These are phyloP conservation scores for Flexamia atlantica DNA, from an alignment of 2,888 invertebrate species.

Conservation along the genomic window DNA sequence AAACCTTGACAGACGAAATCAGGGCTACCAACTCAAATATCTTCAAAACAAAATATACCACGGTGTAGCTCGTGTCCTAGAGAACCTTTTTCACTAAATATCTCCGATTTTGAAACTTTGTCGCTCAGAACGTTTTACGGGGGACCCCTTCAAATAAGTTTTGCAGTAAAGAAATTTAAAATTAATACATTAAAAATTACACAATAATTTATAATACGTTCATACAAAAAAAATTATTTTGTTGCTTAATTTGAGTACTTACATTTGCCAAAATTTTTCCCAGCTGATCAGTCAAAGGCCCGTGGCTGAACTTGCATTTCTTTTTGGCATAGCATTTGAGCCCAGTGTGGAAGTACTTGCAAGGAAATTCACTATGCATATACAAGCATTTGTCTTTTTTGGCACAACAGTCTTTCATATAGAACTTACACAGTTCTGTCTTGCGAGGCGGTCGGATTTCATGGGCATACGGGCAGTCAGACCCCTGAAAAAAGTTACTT, in stretches of 20 bases:
- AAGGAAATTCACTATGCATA: slow-evolving; percentile 98
- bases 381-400: slow-evolving; percentile 97
- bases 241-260: slow-evolving; percentile 59
- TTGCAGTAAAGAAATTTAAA: no score
- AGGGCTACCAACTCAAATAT: no score
- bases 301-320: slow-evolving; percentile 96
- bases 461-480: slow-evolving; percentile 93
- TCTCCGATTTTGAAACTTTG: no score
- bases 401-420: slow-evolving; percentile 96
- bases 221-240: no score
- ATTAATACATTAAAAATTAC: no score
- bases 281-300: slow-evolving; percentile 89
- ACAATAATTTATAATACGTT: no score
- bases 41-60: no score
- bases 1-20: no score
- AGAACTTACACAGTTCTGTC: slow-evolving; percentile 97
- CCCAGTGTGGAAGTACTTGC: slow-evolving; percentile 97
- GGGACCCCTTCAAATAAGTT: no score
- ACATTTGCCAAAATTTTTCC: slow-evolving; percentile 78
- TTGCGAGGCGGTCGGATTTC: slow-evolving; percentile 89
- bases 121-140: no score
- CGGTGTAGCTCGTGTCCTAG: no score
- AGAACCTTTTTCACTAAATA: no score
- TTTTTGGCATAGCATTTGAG: slow-evolving; percentile 87
- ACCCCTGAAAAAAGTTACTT: slow-evolving; percentile 80